phyloP scores from a whole-genome alignment of 2,797 vertebrate genomes.

The Telmatherina bonti region DNA sequence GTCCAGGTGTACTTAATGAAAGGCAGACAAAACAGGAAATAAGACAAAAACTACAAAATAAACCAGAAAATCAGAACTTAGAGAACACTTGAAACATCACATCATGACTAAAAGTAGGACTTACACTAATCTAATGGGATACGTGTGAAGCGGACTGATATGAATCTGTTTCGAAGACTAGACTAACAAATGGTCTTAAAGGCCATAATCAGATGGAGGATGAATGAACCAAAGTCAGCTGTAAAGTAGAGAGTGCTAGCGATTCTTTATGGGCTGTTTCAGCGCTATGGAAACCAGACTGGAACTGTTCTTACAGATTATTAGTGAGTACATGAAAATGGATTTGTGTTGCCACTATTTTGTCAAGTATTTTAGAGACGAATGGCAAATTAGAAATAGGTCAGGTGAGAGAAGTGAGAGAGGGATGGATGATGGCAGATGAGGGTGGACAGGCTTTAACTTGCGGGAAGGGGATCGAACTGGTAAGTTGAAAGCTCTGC shows the following conservation, averaged over 20 bases:
- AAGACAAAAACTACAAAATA: no score
- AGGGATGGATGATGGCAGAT: not conserved
- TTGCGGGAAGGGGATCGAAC: not conserved
- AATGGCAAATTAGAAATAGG: not conserved
- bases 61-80: no score
- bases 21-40: no score
- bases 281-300: no score
- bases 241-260: not conserved
- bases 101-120: no score
- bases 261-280: not conserved
- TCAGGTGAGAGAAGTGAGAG: not conserved
- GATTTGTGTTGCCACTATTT: not conserved
- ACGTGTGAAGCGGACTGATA: no score
- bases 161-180: no score
- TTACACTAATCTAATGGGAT: not conserved
- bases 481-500: not conserved
- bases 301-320: not conserved
- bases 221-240: not conserved
- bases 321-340: not conserved
- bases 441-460: conserved; percentile 4
- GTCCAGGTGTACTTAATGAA: no score
- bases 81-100: no score
- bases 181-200: no score
- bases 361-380: no score
- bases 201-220: no score